Conservation (phyloP, 2,888 invertebrate species). For the Epinotia nisella region DNA sequence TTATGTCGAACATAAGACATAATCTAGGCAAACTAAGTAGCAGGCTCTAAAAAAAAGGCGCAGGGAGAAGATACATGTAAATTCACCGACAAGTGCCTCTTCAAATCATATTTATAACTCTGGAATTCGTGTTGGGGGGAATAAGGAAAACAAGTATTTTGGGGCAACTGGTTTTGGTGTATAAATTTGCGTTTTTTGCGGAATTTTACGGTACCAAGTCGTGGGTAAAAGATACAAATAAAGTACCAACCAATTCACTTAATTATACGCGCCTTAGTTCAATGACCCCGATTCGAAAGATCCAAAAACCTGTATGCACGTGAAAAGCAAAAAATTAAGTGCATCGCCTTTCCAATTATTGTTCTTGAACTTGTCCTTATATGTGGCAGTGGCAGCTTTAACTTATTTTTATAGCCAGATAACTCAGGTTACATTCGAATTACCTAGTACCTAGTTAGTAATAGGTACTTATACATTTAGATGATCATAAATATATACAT, state of each 20-base stretch:
- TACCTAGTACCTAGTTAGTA: no score
- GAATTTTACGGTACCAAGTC: no score
- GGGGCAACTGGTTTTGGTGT: not conserved
- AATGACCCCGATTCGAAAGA: constrained; percentile 25
- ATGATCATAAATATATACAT: no score
- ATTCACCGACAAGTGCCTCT: no score
- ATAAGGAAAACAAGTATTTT: not conserved
- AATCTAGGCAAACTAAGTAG: no score
- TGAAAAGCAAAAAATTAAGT: constrained; percentile 17
- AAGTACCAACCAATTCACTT: not conserved
- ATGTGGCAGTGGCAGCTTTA: not conserved
- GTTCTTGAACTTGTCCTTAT: constrained; percentile 4
- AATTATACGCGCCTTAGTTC: not conserved
- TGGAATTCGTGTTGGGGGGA: not conserved
- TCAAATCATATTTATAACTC: not conserved
- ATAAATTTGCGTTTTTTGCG: no score
- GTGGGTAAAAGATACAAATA: not conserved
- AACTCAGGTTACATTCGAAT: no score
- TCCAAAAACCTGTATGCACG: constrained; percentile 16
- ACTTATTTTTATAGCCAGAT: no score
- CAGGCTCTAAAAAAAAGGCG: no score
- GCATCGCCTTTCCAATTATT: constrained; percentile 6
- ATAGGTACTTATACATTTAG: no score
- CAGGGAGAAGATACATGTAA: no score
- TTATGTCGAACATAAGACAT: no score